A percentile compares a stretch with the other conserved stretches of the same genome.
These are phyloP conservation scores for Ectropis crepuscularia DNA, from an alignment of 2,888 invertebrate genomes.

Conservation along the genomic window DNA sequence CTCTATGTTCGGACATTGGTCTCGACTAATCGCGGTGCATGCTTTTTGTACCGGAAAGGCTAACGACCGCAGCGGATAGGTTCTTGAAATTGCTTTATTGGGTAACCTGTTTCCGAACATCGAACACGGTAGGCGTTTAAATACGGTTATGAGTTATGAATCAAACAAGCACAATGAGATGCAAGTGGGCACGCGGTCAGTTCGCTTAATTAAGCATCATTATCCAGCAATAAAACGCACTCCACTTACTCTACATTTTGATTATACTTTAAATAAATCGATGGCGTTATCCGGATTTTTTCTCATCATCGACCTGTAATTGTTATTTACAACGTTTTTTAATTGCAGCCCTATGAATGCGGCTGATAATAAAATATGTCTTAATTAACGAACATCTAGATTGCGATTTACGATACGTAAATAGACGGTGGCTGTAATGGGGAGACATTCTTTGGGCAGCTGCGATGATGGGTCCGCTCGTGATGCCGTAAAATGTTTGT, in stretches of 20 bases:
- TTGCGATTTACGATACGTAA: slow-evolving; percentile 38
- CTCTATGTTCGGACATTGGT: slow-evolving; percentile 58
- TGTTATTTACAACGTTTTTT: slow-evolving; percentile 35
- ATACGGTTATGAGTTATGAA: slow-evolving; percentile 45
- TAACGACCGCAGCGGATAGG: slow-evolving; percentile 73
- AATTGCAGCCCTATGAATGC: slow-evolving; percentile 35
- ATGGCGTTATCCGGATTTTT: slow-evolving; percentile 28
- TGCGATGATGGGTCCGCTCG: slow-evolving; percentile 25
- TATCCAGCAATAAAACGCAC: slow-evolving; percentile 32
- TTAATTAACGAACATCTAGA: slow-evolving; percentile 36
- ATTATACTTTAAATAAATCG: slow-evolving; percentile 35
- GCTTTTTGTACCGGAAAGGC: slow-evolving; percentile 73
- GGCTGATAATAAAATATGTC: slow-evolving; percentile 32
- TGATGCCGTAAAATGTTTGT: slow-evolving; percentile 44
- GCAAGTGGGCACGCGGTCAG: slow-evolving; percentile 32
- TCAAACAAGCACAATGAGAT: slow-evolving; percentile 53
- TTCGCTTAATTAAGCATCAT: slow-evolving; percentile 26
- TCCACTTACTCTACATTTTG: slow-evolving; percentile 29
- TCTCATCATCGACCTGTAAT: slow-evolving; percentile 35
- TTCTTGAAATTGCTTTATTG: slow-evolving; percentile 80
- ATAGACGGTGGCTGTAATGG: slow-evolving; percentile 34
- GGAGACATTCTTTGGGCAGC: slow-evolving; percentile 28
- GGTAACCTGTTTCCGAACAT: slow-evolving; percentile 75
- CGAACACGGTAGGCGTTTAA: slow-evolving; percentile 67
- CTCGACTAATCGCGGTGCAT: slow-evolving; percentile 63